Evolutionary conservation across 2,797 vertebrate species (phyloP).

Genomic region (Perodicticus potto): DNA sequence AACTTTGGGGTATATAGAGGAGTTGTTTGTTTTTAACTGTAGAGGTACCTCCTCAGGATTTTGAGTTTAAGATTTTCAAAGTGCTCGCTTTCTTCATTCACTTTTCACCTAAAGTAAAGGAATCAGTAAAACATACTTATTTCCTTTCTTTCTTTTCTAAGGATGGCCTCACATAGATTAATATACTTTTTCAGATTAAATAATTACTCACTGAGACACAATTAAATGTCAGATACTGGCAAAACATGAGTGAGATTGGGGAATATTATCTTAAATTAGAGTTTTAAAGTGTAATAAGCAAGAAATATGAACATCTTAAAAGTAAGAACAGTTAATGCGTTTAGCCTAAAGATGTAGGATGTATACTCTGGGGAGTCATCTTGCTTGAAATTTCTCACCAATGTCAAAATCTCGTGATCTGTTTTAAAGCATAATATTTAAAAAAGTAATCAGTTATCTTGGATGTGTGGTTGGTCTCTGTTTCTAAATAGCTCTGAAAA

Average conservation of each 20-base stretch:
- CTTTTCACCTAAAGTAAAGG: background rate
- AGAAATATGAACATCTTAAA: background rate
- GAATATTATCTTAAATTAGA: background rate
- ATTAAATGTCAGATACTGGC: background rate
- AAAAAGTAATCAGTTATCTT: background rate
- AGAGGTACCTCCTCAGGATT: background rate
- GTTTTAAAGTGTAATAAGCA: background rate
- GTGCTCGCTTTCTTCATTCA: background rate
- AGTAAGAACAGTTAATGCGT: background rate
- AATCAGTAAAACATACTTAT: background rate
- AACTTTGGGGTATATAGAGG: background rate
- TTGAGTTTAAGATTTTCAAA: background rate
- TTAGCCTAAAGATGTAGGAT: background rate
- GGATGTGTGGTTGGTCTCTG: background rate
- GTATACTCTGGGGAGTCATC: background rate
- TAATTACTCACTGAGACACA: background rate
- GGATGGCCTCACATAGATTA: background rate
- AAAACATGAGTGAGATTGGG: background rate
- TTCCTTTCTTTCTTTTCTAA: background rate
- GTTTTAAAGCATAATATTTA: background rate
- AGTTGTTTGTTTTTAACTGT: background rate
- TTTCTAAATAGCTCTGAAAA: conserved; percentile 8
- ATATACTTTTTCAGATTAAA: background rate
- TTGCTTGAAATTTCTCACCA: background rate
- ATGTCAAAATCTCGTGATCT: background rate